Evolutionary conservation across 1,140 invertebrate species (phyloP), one percentile per base, ranked within the genome.

Genomic region (Samia ricini): DNA sequence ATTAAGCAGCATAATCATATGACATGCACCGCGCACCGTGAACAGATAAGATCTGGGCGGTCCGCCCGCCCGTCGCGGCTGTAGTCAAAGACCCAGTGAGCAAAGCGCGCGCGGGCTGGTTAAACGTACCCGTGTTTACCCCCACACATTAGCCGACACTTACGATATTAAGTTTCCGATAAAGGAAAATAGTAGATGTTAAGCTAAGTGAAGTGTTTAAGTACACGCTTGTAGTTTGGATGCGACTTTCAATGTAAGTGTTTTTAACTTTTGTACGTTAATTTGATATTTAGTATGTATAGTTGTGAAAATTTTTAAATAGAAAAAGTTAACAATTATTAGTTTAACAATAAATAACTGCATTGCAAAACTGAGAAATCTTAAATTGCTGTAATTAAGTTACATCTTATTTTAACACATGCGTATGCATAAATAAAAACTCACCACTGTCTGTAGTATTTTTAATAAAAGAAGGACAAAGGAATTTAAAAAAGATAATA

Each of bases 21-120:
- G 3, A 7, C 60, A 52, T 54, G 54, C 6, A 26, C 56, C 62
- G 22, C 48, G 15, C 59, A 21, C 49, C 54, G 42, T 52, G 57
- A 66, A 60, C 68, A 74, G 82, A 85, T 83, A 80, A 72, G 69
- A 81, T 78, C 76, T 78, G 77, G 83, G 83, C 83, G 79, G 79
- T 68, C 79, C 71, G 79, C 61, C 73, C 71, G 73, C 70, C 73
- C 72, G 69, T 48, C 42, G 8, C 64, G 67, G 68, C 76, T 78
- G 75, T 80, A 68, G 64, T 69, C 60, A 73, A 42, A 42, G 33
- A 1, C 33, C 10, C 33, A 42, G 33, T 42, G 33, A 42, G 33
- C 15, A 15, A 22, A 62, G 26, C 63, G 63, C 67, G 69, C 72
- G 75, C 77, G 66, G 4, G 48, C 68, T 55, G 66, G 20, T 20